These are phyloP conservation scores for Condylostylus longicornis DNA, from an alignment of 1,140 invertebrate species.

Conservation along the genomic window DNA sequence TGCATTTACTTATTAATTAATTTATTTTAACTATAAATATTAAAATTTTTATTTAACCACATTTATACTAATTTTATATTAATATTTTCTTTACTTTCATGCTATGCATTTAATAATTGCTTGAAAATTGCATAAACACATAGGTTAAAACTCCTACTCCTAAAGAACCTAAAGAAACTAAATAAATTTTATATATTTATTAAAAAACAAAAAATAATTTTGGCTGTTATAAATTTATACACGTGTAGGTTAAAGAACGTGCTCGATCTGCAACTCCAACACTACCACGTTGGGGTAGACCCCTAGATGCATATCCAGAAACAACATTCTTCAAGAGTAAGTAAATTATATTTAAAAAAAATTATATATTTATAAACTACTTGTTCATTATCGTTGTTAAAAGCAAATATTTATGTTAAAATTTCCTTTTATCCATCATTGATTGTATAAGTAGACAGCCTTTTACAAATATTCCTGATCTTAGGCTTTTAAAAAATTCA, in stretches of 20 bases:
- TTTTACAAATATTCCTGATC: no score
- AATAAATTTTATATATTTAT: background rate
- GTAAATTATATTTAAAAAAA: no score
- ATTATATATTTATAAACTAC: no score
- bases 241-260: slow-evolving; percentile 44
- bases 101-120: background rate
- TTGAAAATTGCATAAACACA: background rate
- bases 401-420: no score
- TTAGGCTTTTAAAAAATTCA: no score
- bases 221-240: slow-evolving; percentile 12
- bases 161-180: background rate
- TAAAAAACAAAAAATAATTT: slow-evolving; percentile 1
- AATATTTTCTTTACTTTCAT: background rate
- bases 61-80: background rate
- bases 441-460: no score
- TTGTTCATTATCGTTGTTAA: no score
- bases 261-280: slow-evolving; percentile 49
- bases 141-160: background rate
- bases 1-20: background rate
- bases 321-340: slow-evolving; percentile 46
- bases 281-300: slow-evolving; percentile 37
- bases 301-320: slow-evolving; percentile 29
- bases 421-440: no score
- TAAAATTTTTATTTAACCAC: background rate
- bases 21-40: background rate